Base-by-base conservation (phyloP, 2,888 invertebrate genomes). In the Phorcus lineatus region DNA sequence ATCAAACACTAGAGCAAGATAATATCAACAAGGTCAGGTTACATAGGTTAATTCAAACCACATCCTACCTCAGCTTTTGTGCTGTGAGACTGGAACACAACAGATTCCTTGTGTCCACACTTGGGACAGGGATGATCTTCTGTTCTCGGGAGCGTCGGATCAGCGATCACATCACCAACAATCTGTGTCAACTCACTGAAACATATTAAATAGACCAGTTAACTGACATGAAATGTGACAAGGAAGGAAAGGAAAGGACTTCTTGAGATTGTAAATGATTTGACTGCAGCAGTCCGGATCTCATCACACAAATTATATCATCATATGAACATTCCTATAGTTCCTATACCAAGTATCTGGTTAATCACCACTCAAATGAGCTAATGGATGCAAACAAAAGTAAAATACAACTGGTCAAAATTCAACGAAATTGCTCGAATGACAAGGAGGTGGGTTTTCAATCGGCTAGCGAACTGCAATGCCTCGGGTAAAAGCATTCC, bases 81-180 rank as follows among this genome's bases (percentile, higher is more conserved):
- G 0, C 98, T 98, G 93, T 99, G 98, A 0, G 99, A 99, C 94
- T 98, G 98, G 94, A 99, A 99, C 94, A 99, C 99, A 7, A 99
- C 99, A 0, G 99, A 98, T 93, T 99, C 98, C 83, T 97, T 95
- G 93, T 98, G 97, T 84, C 95, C 95, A 93, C 99, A 99, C 92
- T 97, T 97, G 0, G 99, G 99, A 93, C 99, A 99, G 80, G 97
- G 97, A 94, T 99, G 99, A 90, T 99, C 99, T 93, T 99, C 98
- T 0, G 99, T 99, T 86, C 99, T 95, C 0, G 99, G 99, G 83
- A 99, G 94, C 0, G 99, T 99, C 3, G 99, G 99, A 92, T 99
- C 99, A 70, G 98, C 97, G 84, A 99, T 97, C 0, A 99, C 99
- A 93, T 99, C 99, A 0, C 98, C 97, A 79, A 98, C 98, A 89